Percentiles rank a stretch among this genome's conserved stretches.
Conservation (phyloP, 2,888 invertebrate species). For the Eulithis prunata region DNA sequence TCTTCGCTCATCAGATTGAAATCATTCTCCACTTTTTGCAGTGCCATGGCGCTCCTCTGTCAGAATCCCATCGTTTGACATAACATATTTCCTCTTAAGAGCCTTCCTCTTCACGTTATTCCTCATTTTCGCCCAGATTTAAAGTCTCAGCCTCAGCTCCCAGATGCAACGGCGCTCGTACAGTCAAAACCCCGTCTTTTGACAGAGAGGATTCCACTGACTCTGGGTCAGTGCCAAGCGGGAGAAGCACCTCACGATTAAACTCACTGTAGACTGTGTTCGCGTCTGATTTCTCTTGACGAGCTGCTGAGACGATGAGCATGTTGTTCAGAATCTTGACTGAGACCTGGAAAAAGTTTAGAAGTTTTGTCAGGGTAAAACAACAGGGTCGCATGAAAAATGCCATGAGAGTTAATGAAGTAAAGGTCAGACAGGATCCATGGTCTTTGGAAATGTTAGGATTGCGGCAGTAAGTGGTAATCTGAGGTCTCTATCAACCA, state of each 20-base stretch:
- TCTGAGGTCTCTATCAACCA: too few relatives aligned
- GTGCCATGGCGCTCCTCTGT: too few relatives aligned
- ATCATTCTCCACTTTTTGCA: too few relatives aligned
- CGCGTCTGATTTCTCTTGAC: constrained; percentile 95
- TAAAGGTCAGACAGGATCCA: too few relatives aligned
- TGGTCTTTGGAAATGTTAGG: too few relatives aligned
- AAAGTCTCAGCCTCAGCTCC: neutral
- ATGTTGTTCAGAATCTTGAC: constrained; percentile 53
- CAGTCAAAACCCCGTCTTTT: constrained; percentile 96
- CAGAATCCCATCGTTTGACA: too few relatives aligned
- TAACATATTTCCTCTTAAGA: too few relatives aligned
- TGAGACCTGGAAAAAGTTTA: constrained; percentile 47
- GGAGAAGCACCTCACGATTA: constrained; percentile 95
- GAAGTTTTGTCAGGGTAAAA: too few relatives aligned
- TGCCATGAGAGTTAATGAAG: too few relatives aligned
- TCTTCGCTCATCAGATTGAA: too few relatives aligned
- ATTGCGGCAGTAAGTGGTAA: too few relatives aligned
- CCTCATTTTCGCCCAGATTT: constrained; percentile 4
- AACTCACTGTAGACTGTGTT: constrained; percentile 95
- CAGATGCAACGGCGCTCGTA: constrained; percentile 90
- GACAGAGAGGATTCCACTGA: constrained; percentile 94
- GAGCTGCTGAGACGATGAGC: constrained; percentile 93
- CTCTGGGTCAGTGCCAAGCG: constrained; percentile 95
- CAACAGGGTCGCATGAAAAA: too few relatives aligned
- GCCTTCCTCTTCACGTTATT: neutral